Evolutionary conservation across 2,113 vertebrate species (phyloP).

Genomic region (Tetrao urogallus): DNA sequence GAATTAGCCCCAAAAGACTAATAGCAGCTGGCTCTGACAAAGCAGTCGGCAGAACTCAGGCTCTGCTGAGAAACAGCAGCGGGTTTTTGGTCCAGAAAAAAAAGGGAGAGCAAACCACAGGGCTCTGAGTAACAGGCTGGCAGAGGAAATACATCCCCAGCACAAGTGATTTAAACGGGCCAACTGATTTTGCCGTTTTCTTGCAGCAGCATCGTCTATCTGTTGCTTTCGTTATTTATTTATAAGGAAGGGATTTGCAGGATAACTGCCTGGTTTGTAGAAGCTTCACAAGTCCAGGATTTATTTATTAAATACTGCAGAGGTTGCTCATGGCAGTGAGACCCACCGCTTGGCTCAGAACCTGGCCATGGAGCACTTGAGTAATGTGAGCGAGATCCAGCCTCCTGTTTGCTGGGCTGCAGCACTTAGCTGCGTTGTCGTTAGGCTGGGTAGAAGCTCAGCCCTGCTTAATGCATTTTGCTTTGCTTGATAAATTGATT

Average conservation of each 20-base stretch:
- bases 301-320: not conserved
- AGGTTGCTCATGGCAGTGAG: not conserved
- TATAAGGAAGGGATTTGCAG: not conserved
- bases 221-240: not conserved
- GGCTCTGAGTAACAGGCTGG: not conserved
- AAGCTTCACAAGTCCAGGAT: not conserved
- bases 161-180: not conserved
- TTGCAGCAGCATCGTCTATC: not conserved
- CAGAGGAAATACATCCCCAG: not conserved
- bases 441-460: rapidly evolving
- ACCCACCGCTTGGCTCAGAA: not conserved
- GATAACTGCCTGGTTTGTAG: not conserved
- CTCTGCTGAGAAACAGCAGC: not conserved
- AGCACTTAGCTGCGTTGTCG: not conserved
- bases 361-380: not conserved
- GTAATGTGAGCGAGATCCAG: not conserved
- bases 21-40: not conserved
- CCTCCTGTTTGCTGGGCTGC: not conserved
- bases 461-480: no score
- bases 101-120: not conserved
- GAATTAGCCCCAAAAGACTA: not conserved
- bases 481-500: no score
- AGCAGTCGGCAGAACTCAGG: not conserved
- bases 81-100: not conserved
- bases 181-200: not conserved